Percentiles rank a stretch among this genome's conserved stretches.
phyloP scores from a whole-genome alignment of 2,888 invertebrate genomes.

The Portevinia maculata region DNA sequence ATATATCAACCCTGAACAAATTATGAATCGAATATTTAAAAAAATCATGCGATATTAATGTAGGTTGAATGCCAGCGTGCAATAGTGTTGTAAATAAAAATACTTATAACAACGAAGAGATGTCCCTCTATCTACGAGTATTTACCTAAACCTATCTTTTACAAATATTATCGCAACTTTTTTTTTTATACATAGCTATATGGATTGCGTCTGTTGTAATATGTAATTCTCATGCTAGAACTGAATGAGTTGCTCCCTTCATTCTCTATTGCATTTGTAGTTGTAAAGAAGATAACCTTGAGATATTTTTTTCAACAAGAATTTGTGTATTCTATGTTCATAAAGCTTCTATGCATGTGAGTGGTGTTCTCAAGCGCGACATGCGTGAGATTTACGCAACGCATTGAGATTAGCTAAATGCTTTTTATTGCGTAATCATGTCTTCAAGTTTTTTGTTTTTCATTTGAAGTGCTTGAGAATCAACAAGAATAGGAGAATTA shows the following conservation, averaged over 20 bases:
- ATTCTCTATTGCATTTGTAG: conserved; percentile 63
- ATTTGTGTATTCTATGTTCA: conserved; percentile 42
- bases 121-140: not conserved
- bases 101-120: conserved; percentile 31
- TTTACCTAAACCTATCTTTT: conserved; percentile 4
- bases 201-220: conserved; percentile 58
- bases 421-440: conserved; percentile 50
- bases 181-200: conserved; percentile 12
- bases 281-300: conserved; percentile 70
- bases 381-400: conserved; percentile 70
- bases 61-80: conserved; percentile 37
- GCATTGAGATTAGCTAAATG: conserved; percentile 62
- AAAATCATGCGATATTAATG: conserved; percentile 38
- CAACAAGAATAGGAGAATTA: not conserved
- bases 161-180: conserved; percentile 24
- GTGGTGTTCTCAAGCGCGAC: conserved; percentile 63
- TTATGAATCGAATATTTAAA: conserved; percentile 55
- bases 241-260: conserved; percentile 22
- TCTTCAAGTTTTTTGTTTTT: conserved; percentile 14
- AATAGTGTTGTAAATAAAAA: conserved; percentile 51
- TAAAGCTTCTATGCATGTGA: conserved; percentile 58
- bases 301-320: conserved; percentile 24
- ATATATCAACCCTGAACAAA: conserved; percentile 65
- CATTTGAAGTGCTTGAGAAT: not conserved
- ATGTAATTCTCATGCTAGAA: conserved; percentile 51